Evolutionary conservation across 2,888 invertebrate genomes (phyloP).

Genomic region (Lysandra coridon): DNA sequence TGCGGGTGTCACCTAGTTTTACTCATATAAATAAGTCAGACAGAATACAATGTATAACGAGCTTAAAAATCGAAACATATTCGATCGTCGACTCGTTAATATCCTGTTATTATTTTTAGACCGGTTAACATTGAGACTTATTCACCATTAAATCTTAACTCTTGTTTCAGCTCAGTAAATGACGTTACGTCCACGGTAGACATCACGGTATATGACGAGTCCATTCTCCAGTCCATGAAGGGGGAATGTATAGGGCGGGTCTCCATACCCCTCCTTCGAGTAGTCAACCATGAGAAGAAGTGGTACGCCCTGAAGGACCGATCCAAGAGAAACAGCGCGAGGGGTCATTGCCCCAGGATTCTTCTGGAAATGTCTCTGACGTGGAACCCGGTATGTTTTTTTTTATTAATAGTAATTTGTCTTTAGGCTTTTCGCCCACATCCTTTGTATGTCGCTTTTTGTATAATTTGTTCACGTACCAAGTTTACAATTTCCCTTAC

Average conservation of each 20-base stretch:
- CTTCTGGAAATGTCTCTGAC: constrained; percentile 68
- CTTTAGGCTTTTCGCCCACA: no score
- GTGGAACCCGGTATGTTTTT: constrained; percentile 66
- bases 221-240: constrained; percentile 57
- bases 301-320: constrained; percentile 71
- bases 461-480: no score
- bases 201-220: constrained; percentile 66
- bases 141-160: not conserved
- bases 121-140: not conserved
- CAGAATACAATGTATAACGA: no score
- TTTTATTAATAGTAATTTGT: no score
- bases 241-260: constrained; percentile 66
- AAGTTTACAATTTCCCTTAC: no score
- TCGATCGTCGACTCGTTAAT: no score
- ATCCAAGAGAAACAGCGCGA: constrained; percentile 58
- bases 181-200: constrained; percentile 70
- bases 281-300: constrained; percentile 65
- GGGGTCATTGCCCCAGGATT: constrained; percentile 66
- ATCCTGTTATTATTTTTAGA: not conserved
- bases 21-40: no score
- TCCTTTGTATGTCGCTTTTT: no score
- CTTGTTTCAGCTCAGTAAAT: constrained; percentile 58
- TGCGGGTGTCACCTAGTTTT: no score
- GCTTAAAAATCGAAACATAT: no score
- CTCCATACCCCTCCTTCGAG: constrained; percentile 66